phyloP scores from a whole-genome alignment of 2,888 invertebrate species.

The Philopedon plagiatum region DNA sequence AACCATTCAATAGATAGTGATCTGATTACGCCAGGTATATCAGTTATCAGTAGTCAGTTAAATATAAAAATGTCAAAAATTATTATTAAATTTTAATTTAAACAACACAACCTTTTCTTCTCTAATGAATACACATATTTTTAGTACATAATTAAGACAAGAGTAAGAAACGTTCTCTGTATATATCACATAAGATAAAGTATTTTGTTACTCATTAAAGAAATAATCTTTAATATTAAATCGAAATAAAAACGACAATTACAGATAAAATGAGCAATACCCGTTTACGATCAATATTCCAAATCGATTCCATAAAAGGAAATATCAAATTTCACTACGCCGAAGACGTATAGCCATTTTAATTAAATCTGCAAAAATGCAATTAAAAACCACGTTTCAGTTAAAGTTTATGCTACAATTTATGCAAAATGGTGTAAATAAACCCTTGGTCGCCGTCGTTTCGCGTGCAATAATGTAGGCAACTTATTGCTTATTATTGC shows the following conservation, averaged over 20 bases:
- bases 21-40: too few relatives aligned
- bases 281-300: background rate
- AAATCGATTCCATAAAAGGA: slow-evolving; percentile 37
- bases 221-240: slow-evolving; percentile 5
- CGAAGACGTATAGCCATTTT: slow-evolving; percentile 13
- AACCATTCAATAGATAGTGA: too few relatives aligned
- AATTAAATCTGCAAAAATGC: slow-evolving; percentile 42
- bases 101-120: background rate
- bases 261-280: background rate
- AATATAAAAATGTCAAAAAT: too few relatives aligned
- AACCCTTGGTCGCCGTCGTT: slow-evolving; percentile 58
- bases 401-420: slow-evolving; percentile 44
- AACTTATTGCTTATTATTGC: slow-evolving; percentile 57
- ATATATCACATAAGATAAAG: background rate
- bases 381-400: slow-evolving; percentile 37
- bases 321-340: slow-evolving; percentile 27
- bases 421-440: slow-evolving; percentile 59
- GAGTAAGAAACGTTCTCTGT: background rate
- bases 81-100: background rate
- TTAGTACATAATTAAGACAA: slow-evolving; percentile 1
- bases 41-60: too few relatives aligned
- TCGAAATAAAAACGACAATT: background rate
- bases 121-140: background rate
- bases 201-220: slow-evolving; percentile 1
- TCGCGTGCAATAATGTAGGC: slow-evolving; percentile 57